phyloP scores from a whole-genome alignment of 1,140 invertebrate genomes.

The Orius insidiosus region DNA sequence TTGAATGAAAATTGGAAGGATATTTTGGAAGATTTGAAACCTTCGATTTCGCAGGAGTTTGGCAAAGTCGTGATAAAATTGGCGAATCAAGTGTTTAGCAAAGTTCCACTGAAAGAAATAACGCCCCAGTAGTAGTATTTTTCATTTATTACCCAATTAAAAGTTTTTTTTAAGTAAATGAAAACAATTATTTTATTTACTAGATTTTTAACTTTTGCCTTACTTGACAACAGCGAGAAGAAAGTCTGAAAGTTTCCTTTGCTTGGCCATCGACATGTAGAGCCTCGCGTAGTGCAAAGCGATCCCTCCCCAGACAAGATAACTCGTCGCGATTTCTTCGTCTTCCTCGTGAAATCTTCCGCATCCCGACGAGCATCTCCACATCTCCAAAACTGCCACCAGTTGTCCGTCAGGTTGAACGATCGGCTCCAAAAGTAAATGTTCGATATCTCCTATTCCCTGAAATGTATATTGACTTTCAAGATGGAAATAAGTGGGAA shows the following conservation, averaged over 20 bases:
- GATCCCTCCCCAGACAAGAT: constrained; percentile 44
- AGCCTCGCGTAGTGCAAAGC: constrained; percentile 41
- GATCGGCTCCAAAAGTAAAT: constrained; percentile 33
- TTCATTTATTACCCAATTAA: no score
- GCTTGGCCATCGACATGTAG: constrained; percentile 41
- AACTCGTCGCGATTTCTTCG: constrained; percentile 43
- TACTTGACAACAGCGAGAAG: constrained; percentile 54
- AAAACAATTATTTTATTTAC: no score
- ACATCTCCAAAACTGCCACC: constrained; percentile 34
- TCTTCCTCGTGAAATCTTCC: constrained; percentile 41
- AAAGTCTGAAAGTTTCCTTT: constrained; percentile 50
- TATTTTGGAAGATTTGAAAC: constrained; percentile 27
- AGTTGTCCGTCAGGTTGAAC: constrained; percentile 36
- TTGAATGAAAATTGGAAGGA: constrained; percentile 36
- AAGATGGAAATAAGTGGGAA: constrained; percentile 5
- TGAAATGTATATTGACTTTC: no score
- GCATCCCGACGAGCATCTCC: constrained; percentile 23
- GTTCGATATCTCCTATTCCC: constrained; percentile 12
- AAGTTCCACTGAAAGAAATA: constrained; percentile 1
- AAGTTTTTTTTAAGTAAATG: no score
- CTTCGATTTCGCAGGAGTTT: constrained; percentile 8
- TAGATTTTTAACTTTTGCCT: constrained; percentile 23
- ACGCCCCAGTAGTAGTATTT: not conserved
- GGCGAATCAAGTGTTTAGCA: constrained; percentile 8
- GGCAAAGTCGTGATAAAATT: constrained; percentile 1